Evolutionary conservation across 1,140 invertebrate species (phyloP).

Genomic region (Aethina tumida): DNA sequence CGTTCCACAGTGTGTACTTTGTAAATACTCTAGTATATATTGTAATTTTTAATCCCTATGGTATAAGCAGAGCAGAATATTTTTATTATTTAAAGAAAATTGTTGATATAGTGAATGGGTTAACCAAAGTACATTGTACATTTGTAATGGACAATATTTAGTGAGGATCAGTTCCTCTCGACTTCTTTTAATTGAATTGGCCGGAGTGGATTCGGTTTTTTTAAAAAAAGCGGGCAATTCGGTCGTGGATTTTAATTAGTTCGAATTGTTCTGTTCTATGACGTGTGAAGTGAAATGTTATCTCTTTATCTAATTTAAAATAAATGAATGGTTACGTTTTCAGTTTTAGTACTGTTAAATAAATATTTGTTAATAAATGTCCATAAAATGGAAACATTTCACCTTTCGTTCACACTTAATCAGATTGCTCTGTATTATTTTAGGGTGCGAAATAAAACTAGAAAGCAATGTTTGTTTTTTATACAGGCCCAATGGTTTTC

Average conservation of each 20-base stretch:
- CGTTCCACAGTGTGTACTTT: constrained; percentile 16
- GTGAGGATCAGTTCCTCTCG: background rate
- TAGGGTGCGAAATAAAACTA: constrained; percentile 29
- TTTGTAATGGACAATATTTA: constrained; percentile 1
- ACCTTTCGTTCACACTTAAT: constrained; percentile 18
- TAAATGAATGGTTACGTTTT: constrained; percentile 3
- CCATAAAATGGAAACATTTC: constrained; percentile 30
- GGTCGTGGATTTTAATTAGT: constrained; percentile 10
- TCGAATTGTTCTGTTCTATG: constrained; percentile 9
- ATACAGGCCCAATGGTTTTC: too few species aligned
- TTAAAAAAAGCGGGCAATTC: background rate
- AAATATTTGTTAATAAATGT: constrained; percentile 10
- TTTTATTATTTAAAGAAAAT: constrained; percentile 26
- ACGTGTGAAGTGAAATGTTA: constrained; percentile 19
- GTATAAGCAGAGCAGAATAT: constrained; percentile 34
- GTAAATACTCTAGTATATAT: constrained; percentile 21
- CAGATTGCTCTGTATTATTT: constrained; percentile 33
- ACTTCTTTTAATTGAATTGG: background rate
- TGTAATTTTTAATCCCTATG: constrained; percentile 19
- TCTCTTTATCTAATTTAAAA: constrained; percentile 9
- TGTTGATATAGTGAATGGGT: constrained; percentile 20
- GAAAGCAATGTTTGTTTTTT: constrained; percentile 36
- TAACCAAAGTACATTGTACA: constrained; percentile 17
- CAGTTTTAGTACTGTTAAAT: constrained; percentile 14
- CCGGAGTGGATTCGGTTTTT: background rate